Evolutionary conservation across 23 tunicate genomes (phyloP).

Genomic region (Halocynthia aurantium): DNA sequence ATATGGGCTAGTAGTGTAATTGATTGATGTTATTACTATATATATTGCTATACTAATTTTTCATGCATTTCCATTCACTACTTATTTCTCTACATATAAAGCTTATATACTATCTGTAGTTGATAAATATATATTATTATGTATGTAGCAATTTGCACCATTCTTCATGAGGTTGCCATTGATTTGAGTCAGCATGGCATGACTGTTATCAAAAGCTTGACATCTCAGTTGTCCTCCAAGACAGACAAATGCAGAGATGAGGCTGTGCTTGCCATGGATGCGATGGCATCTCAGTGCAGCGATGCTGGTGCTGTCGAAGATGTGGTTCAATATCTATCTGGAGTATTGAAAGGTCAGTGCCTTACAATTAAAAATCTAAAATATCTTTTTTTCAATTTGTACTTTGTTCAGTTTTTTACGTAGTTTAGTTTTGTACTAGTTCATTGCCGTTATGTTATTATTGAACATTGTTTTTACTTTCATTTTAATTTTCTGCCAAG

Average conservation of each 20-base stretch:
- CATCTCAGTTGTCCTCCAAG: slow-evolving; percentile 64
- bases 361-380: neutral
- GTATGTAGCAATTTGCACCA: slow-evolving; percentile 28
- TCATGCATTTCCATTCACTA: no score
- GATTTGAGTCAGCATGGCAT: slow-evolving; percentile 76
- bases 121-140: neutral
- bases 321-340: slow-evolving; percentile 41
- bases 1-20: no score
- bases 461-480: neutral
- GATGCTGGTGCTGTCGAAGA: slow-evolving; percentile 58
- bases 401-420: neutral
- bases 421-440: neutral
- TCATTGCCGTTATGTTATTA: neutral
- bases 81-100: neutral
- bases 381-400: no score
- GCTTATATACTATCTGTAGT: neutral
- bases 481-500: neutral
- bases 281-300: slow-evolving; percentile 67
- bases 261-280: slow-evolving; percentile 20
- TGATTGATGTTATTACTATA: no score
- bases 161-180: slow-evolving; percentile 32
- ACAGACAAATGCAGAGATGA: slow-evolving; percentile 36
- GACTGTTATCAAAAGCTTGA: slow-evolving; percentile 33
- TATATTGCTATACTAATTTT: no score
- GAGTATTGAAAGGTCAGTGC: slow-evolving; percentile 61